Percentiles rank a stretch among this genome's conserved stretches.
Conservation (phyloP, 2,113 vertebrate genomes). For the Paradisaea rubra region DNA sequence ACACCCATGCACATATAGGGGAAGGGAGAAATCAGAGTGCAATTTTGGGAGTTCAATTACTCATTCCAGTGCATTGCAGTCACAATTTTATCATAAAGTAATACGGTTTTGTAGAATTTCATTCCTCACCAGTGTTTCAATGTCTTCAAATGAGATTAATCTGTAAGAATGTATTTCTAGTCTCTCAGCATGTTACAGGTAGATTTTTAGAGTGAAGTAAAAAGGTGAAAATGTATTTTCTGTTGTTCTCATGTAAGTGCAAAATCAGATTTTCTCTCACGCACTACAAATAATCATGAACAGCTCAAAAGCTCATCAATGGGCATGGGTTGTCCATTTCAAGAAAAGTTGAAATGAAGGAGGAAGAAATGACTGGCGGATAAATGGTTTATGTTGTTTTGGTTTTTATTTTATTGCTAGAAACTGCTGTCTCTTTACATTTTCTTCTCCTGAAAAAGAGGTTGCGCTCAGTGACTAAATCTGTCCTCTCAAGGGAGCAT, state of each 20-base stretch:
- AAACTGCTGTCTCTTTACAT: conserved; percentile 58
- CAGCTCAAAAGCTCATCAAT: neutral
- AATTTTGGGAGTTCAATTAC: neutral
- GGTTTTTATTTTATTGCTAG: conserved; percentile 14
- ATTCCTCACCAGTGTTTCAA: neutral
- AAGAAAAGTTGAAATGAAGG: neutral
- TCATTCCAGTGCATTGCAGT: neutral
- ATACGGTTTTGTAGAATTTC: neutral
- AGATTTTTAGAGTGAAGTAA: neutral
- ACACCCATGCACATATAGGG: neutral
- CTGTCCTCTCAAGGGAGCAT: conserved; percentile 24
- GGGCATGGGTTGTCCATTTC: neutral
- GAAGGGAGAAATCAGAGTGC: neutral
- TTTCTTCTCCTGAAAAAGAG: conserved; percentile 47
- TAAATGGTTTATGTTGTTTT: neutral
- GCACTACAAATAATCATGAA: neutral
- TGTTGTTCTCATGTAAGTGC: neutral
- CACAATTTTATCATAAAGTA: neutral
- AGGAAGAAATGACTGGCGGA: neutral
- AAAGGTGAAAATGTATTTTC: neutral
- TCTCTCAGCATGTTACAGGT: neutral
- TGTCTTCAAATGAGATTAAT: neutral
- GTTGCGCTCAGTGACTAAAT: conserved; percentile 8
- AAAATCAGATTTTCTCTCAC: conserved; percentile 33
- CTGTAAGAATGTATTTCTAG: neutral